phyloP scores from a whole-genome alignment of 2,797 vertebrate species.

The Eutrigla gurnardus region DNA sequence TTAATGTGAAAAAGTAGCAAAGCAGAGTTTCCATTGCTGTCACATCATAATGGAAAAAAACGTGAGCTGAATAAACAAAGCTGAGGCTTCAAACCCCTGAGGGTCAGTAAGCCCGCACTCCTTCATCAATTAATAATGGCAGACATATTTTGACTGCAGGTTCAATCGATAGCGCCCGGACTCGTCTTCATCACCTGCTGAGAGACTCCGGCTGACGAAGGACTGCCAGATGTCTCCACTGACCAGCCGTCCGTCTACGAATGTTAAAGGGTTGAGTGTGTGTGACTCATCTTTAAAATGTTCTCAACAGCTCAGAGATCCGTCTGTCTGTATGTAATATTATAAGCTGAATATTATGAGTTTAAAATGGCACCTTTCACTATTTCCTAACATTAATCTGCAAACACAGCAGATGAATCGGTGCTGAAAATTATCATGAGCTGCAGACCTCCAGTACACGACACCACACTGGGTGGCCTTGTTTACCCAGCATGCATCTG shows the following conservation, averaged over 20 bases:
- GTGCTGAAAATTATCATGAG: neutral
- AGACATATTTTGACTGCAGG: slow-evolving; percentile 36
- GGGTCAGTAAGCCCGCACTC: slow-evolving; percentile 44
- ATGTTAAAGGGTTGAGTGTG: neutral
- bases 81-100: slow-evolving; percentile 35
- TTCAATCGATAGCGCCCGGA: slow-evolving; percentile 33
- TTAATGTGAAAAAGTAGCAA: slow-evolving; percentile 7
- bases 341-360: too few species aligned
- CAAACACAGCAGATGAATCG: too few species aligned
- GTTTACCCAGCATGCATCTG: slow-evolving; percentile 16
- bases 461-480: slow-evolving; percentile 4
- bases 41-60: slow-evolving; percentile 27
- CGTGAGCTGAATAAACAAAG: slow-evolving; percentile 57
- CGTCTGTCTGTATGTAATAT: too few species aligned
- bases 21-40: slow-evolving; percentile 20
- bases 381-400: too few species aligned
- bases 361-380: too few species aligned
- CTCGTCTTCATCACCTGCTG: slow-evolving; percentile 26
- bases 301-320: slow-evolving; percentile 1
- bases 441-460: neutral
- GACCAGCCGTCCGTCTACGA: neutral
- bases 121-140: slow-evolving; percentile 30
- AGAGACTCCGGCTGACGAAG: slow-evolving; percentile 17
- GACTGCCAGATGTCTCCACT: slow-evolving; percentile 14
- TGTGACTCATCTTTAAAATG: neutral